Evolutionary conservation across 2,888 invertebrate genomes (phyloP).

Genomic region (Tanytarsus gracilentus): DNA sequence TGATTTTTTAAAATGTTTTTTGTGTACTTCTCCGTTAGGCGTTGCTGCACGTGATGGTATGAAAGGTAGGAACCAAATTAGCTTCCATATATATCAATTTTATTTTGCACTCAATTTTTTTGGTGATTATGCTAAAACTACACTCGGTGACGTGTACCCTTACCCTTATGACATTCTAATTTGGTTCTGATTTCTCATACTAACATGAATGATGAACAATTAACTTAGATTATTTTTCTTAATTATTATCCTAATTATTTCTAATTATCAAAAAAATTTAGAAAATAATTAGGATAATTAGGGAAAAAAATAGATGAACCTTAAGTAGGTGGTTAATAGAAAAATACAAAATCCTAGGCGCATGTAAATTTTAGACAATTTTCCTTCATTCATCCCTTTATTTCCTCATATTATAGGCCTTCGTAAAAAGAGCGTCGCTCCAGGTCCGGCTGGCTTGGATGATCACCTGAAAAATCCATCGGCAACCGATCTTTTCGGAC

Average conservation of each 20-base stretch:
- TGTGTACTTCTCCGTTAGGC: neutral
- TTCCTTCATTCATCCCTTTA: too few relatives aligned
- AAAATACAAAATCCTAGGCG: too few relatives aligned
- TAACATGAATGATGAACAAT: too few relatives aligned
- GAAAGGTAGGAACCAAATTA: constrained; percentile 33
- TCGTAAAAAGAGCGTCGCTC: constrained; percentile 95
- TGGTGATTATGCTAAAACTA: neutral
- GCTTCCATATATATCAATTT: constrained; percentile 32
- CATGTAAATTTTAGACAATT: too few relatives aligned
- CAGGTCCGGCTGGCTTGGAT: constrained; percentile 83
- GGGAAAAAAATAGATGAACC: too few relatives aligned
- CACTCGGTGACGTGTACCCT: constrained; percentile 6
- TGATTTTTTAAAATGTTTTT: neutral
- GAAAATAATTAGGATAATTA: too few relatives aligned
- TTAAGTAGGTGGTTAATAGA: too few relatives aligned
- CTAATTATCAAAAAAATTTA: too few relatives aligned
- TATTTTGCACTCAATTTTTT: constrained; percentile 4
- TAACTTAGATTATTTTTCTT: too few relatives aligned
- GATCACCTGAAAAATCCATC: constrained; percentile 79
- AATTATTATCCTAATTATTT: too few relatives aligned
- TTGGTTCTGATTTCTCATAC: constrained; percentile 10
- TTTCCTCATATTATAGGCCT: constrained; percentile 47
- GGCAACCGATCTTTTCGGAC: constrained; percentile 90
- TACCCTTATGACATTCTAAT: neutral
- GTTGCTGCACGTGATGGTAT: constrained; percentile 33